A percentile compares a stretch with the other conserved stretches of the same genome.
Conservation (phyloP, 2,113 vertebrate species). For the Indicator maculatus region DNA sequence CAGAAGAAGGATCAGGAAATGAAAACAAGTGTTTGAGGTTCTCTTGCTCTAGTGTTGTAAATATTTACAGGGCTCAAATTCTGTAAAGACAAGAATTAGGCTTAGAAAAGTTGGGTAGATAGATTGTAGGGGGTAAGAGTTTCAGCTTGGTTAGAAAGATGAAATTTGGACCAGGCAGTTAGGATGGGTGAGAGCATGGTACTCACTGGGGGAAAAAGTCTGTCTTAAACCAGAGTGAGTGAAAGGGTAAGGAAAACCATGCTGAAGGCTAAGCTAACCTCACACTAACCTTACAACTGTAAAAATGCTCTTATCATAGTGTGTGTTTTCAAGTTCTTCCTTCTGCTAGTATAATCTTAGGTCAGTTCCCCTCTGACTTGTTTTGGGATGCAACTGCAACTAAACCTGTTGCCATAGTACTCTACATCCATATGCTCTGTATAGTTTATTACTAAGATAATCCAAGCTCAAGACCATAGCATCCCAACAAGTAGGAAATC, state of each 20-base stretch:
- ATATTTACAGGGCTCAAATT: background rate
- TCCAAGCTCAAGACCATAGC: too few species aligned
- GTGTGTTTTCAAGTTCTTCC: background rate
- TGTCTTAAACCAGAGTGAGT: background rate
- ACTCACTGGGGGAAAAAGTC: background rate
- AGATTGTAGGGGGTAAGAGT: background rate
- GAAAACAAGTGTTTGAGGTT: background rate
- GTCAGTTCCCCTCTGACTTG: background rate
- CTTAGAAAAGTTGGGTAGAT: background rate
- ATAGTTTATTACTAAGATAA: too few species aligned
- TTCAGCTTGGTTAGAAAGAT: background rate
- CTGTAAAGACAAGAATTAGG: background rate
- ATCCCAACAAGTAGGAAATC: too few species aligned
- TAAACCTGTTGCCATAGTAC: background rate
- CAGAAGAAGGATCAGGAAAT: background rate
- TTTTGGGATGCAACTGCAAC: background rate
- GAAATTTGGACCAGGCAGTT: background rate
- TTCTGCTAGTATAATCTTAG: background rate
- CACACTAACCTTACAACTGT: background rate
- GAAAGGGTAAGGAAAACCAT: background rate
- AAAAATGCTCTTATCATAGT: background rate
- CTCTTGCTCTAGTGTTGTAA: background rate
- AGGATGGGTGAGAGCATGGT: fast-evolving
- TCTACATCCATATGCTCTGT: fast-evolving
- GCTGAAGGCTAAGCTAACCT: background rate